Conservation (phyloP, 2,113 vertebrate genomes). For the Phycodurus eques region DNA sequence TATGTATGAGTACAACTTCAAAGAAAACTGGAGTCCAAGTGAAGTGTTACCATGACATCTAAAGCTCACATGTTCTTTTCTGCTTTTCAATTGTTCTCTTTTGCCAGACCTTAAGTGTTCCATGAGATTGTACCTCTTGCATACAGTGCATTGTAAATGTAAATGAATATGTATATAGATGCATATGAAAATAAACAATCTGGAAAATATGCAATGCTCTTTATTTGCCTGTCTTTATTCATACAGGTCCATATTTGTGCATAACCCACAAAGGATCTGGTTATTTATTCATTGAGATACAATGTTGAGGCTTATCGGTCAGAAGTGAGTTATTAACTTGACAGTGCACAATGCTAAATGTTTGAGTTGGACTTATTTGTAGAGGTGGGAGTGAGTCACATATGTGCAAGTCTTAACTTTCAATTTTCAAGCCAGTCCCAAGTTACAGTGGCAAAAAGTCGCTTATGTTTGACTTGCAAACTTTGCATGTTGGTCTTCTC, state of each 20-base stretch:
- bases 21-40: background rate
- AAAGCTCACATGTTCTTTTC: slow-evolving; percentile 34
- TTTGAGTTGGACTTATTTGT: no score
- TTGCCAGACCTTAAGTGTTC: slow-evolving; percentile 35
- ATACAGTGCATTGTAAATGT: slow-evolving; percentile 65
- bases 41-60: background rate
- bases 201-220: background rate
- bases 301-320: no score
- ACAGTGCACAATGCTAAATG: no score
- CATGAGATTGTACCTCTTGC: slow-evolving; percentile 60
- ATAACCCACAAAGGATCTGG: background rate
- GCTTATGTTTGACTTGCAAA: no score
- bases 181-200: slow-evolving; percentile 57
- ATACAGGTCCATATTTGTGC: background rate
- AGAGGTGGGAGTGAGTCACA: no score
- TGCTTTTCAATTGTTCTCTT: slow-evolving; percentile 43
- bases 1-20: background rate
- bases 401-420: no score
- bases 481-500: no score
- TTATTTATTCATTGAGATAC: background rate
- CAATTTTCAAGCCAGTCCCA: no score
- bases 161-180: slow-evolving; percentile 71
- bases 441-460: no score
- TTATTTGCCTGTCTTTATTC: background rate
- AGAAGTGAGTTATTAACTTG: no score